Conservation (phyloP, 2,113 vertebrate genomes). For the Indicator indicator region DNA sequence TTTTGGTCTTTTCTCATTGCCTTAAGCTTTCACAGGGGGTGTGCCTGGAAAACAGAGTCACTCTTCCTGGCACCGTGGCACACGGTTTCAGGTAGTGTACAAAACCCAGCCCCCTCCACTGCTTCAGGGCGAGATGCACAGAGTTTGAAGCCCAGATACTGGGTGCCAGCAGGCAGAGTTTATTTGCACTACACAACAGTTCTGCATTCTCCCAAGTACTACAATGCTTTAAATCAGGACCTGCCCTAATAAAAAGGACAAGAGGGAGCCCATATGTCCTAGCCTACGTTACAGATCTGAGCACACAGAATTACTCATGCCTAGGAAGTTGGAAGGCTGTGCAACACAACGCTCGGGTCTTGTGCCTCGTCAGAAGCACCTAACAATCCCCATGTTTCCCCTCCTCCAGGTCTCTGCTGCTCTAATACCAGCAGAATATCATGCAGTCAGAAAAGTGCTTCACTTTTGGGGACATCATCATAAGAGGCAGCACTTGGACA, state of each 20-base stretch:
- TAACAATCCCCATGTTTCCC: rapidly evolving
- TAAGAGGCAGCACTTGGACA: not conserved
- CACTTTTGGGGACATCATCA: not conserved
- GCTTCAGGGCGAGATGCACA: rapidly evolving
- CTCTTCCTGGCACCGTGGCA: rapidly evolving
- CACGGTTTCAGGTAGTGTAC: rapidly evolving
- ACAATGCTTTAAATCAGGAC: not conserved
- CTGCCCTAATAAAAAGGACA: not conserved
- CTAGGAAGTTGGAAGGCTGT: rapidly evolving
- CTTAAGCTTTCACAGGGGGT: not conserved
- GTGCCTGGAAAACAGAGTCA: not conserved
- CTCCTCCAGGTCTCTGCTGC: not conserved
- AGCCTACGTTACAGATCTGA: not conserved
- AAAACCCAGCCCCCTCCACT: not conserved
- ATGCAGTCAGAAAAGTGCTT: not conserved
- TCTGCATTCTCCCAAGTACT: not conserved
- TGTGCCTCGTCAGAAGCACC: not conserved
- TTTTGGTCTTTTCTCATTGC: not conserved
- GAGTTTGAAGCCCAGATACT: not conserved
- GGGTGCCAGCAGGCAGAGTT: not conserved
- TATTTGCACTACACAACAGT: too few relatives aligned
- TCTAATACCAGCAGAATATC: not conserved
- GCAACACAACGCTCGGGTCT: rapidly evolving
- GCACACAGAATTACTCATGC: rapidly evolving
- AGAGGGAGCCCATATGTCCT: not conserved